These are phyloP conservation scores for Tipula vernalis DNA, from an alignment of 2,888 invertebrate species.

Conservation along the genomic window DNA sequence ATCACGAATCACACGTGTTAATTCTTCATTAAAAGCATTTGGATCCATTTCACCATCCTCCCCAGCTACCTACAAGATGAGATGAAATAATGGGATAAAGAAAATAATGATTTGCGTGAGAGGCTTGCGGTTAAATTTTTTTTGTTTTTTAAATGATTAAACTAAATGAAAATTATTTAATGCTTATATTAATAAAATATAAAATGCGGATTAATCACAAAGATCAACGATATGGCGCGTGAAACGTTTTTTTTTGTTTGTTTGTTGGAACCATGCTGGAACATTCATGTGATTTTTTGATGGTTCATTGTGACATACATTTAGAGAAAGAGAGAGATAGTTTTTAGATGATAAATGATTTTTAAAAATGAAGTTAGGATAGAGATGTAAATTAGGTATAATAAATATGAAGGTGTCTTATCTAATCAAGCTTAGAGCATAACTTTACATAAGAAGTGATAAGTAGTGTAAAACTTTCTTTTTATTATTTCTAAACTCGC, in stretches of 20 bases:
- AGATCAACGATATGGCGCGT: not conserved
- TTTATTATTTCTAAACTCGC: not conserved
- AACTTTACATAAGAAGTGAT: not conserved
- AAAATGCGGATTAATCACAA: not conserved
- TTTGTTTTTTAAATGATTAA: not conserved
- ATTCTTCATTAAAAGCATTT: constrained; percentile 33
- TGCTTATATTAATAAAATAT: not conserved
- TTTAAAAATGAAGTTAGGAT: not conserved
- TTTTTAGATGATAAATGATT: not conserved
- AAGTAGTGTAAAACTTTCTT: not conserved
- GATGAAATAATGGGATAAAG: not conserved
- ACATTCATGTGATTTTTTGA: not conserved
- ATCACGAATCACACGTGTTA: constrained; percentile 35
- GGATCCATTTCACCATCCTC: constrained; percentile 26
- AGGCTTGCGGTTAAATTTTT: too few relatives aligned
- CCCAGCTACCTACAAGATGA: not conserved
- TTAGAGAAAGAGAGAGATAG: not conserved
- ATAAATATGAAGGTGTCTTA: not conserved
- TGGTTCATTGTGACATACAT: not conserved
- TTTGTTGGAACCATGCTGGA: not conserved
- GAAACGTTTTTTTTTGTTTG: not conserved
- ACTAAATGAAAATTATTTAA: not conserved
- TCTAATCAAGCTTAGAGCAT: not conserved
- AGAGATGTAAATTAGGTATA: not conserved
- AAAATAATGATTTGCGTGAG: not conserved